A percentile compares a stretch with the other conserved stretches of the same genome.
phyloP scores from a whole-genome alignment of 2,797 vertebrate species.

The Melanogrammus aeglefinus region DNA sequence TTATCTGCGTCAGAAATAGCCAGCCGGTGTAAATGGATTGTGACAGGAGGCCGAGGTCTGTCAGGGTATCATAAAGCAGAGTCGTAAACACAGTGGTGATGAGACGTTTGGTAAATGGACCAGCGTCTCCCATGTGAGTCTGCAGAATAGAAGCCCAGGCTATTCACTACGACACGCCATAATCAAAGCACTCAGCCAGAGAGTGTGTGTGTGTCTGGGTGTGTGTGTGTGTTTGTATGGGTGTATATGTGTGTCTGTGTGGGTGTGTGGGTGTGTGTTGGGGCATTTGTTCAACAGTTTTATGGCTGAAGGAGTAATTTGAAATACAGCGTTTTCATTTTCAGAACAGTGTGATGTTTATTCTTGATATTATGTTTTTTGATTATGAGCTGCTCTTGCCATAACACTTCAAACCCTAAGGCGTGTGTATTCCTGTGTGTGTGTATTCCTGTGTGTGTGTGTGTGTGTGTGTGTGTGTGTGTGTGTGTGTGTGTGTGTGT shows the following conservation, averaged over 20 bases:
- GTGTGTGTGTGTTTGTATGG: too few relatives aligned
- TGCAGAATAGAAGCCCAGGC: neutral
- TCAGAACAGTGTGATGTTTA: neutral
- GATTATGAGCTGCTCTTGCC: neutral
- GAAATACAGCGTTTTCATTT: neutral
- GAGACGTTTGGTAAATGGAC: neutral
- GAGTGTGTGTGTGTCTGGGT: neutral
- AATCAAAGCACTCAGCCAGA: neutral
- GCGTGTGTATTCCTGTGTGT: neutral
- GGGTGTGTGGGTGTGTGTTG: neutral
- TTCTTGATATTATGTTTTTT: neutral
- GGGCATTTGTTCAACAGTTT: neutral
- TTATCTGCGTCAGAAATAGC: conserved; percentile 36
- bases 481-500: neutral
- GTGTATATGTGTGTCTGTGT: too few relatives aligned
- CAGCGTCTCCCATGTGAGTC: neutral
- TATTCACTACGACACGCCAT: neutral
- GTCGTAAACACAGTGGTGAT: conserved; percentile 19
- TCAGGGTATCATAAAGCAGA: conserved; percentile 35
- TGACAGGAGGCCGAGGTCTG: conserved; percentile 35
- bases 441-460: neutral
- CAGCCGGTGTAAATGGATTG: conserved; percentile 37
- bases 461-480: neutral
- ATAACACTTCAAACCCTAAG: neutral
- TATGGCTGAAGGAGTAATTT: neutral